phyloP scores from a whole-genome alignment of 2,113 vertebrate species.

The Halichoerus grypus region DNA sequence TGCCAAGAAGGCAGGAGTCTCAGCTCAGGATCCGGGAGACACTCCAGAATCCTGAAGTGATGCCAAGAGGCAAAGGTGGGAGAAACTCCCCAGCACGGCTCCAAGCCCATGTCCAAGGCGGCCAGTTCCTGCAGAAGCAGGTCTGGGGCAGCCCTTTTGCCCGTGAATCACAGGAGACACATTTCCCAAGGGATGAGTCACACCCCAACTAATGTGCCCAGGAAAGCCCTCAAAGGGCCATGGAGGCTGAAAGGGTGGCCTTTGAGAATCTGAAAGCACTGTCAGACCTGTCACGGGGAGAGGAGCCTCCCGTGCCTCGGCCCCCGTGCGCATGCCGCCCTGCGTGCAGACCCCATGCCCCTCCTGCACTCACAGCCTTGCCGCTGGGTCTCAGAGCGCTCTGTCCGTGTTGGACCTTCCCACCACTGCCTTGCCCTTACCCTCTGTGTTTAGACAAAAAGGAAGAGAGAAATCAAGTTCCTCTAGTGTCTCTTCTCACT shows the following conservation, averaged over 20 bases:
- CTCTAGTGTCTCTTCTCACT: background rate
- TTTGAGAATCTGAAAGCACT: background rate
- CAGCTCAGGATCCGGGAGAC: background rate
- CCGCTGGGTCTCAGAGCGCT: background rate
- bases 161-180: background rate
- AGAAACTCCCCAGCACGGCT: background rate
- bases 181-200: background rate
- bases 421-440: background rate
- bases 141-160: background rate
- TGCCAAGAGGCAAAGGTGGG: background rate
- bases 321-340: fast-evolving
- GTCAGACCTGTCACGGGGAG: background rate
- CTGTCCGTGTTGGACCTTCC: background rate
- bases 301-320: background rate
- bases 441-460: background rate
- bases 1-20: background rate
- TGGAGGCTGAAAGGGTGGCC: background rate
- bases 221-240: background rate
- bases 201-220: background rate
- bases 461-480: background rate
- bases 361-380: too few species aligned
- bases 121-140: background rate
- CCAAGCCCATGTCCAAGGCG: background rate
- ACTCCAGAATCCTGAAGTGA: background rate
- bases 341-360: background rate